A percentile compares a stretch with the other conserved stretches of the same genome.
phyloP scores from a whole-genome alignment of 2,797 vertebrate genomes.

The Syndactyla subalaris region DNA sequence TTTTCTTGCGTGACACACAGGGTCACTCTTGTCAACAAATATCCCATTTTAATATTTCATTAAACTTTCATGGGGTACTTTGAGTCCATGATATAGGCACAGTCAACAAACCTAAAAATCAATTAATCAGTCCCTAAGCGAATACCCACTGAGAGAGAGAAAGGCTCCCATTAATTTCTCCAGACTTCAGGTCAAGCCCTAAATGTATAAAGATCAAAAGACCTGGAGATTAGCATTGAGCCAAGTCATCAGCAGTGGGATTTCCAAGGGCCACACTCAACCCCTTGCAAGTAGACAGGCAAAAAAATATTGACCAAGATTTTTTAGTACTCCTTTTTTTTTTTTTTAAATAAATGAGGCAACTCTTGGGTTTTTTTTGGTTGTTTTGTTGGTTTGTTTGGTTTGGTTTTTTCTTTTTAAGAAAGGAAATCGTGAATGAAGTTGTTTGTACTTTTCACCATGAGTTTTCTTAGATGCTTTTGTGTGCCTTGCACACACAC shows the following conservation, averaged over 20 bases:
- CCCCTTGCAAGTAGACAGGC: not conserved
- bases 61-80: slow-evolving; percentile 58
- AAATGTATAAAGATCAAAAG: slow-evolving; percentile 59
- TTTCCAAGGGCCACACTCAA: slow-evolving; percentile 14
- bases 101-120: slow-evolving; percentile 57
- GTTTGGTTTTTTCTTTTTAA: not conserved
- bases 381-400: no score
- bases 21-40: slow-evolving; percentile 61
- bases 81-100: not conserved
- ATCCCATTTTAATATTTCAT: slow-evolving; percentile 61
- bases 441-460: not conserved
- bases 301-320: not conserved
- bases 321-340: not conserved
- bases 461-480: not conserved
- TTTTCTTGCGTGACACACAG: slow-evolving; percentile 60
- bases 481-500: not conserved
- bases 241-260: slow-evolving; percentile 36
- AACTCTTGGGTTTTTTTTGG: not conserved
- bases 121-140: slow-evolving; percentile 52
- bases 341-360: not conserved
- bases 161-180: slow-evolving; percentile 53
- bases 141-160: slow-evolving; percentile 27
- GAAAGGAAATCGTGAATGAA: not conserved
- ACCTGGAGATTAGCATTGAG: slow-evolving; percentile 12
- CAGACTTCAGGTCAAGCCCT: slow-evolving; percentile 53